Percentiles rank a stretch among this genome's conserved stretches.
Conservation (phyloP, 2,113 vertebrate genomes). For the Pao palembangensis region DNA sequence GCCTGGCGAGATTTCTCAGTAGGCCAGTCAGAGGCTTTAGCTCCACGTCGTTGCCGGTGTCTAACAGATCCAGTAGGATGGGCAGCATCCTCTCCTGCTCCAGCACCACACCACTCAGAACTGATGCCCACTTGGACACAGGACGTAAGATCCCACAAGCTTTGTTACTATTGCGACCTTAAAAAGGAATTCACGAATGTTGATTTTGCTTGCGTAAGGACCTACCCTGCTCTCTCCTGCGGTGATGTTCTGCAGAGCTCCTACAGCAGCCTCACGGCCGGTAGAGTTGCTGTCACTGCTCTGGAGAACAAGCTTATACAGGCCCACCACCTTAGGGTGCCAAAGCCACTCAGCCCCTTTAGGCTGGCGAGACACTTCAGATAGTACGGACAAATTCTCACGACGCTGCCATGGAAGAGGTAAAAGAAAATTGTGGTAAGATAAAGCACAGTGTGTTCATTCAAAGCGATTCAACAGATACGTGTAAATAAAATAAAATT, state of each 20-base stretch:
- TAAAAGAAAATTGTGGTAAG: background rate
- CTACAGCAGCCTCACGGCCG: conserved; percentile 83
- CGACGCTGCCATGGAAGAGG: conserved; percentile 63
- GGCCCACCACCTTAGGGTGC: conserved; percentile 85
- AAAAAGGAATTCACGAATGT: background rate
- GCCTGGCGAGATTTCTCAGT: conserved; percentile 87
- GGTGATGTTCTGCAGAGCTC: conserved; percentile 93
- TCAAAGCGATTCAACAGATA: no score
- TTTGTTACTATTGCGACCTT: background rate
- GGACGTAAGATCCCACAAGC: background rate
- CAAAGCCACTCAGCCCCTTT: conserved; percentile 93
- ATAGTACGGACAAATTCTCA: conserved; percentile 80
- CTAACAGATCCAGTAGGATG: conserved; percentile 83
- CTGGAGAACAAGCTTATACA: conserved; percentile 88
- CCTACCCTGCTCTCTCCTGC: conserved; percentile 86
- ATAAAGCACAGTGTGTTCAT: background rate
- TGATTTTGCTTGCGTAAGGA: background rate
- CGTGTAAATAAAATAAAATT: no score
- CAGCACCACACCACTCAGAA: conserved; percentile 84
- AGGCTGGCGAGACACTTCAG: conserved; percentile 86
- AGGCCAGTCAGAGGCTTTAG: conserved; percentile 88
- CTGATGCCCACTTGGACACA: conserved; percentile 81
- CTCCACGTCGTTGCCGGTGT: conserved; percentile 81
- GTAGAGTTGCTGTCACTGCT: conserved; percentile 79
- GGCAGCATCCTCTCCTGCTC: conserved; percentile 92